Percentiles rank a stretch among this genome's conserved stretches.
Conservation (phyloP, 92 coral and sea anemone genomes). For the Epizoanthus illoricatus region DNA sequence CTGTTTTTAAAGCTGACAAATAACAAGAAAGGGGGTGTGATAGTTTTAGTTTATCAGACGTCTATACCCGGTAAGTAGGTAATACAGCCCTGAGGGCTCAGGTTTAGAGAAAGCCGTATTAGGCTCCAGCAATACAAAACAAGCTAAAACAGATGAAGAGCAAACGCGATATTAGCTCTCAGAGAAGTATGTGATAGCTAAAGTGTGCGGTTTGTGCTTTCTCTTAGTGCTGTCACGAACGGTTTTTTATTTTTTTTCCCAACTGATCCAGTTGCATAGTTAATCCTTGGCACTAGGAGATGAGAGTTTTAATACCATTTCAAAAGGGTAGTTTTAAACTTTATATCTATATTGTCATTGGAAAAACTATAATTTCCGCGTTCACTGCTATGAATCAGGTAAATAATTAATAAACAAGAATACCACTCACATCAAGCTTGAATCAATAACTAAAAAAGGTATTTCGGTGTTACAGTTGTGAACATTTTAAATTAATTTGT, state of each 20-base stretch:
- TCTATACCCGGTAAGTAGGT: background rate
- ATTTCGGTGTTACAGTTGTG: no score
- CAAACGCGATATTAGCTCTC: background rate
- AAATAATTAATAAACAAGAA: no score
- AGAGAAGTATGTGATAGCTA: background rate
- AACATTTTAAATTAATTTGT: no score
- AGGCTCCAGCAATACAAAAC: slow-evolving; percentile 1
- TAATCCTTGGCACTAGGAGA: no score
- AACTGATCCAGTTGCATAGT: no score
- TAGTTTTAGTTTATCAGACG: background rate
- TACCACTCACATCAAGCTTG: no score
- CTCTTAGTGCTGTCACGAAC: background rate
- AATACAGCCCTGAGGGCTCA: background rate
- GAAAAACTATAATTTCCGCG: no score
- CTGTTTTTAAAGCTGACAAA: background rate
- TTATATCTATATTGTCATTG: no score
- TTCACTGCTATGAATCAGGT: no score
- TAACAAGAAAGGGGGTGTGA: background rate
- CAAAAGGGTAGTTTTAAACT: no score
- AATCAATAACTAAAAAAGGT: no score
- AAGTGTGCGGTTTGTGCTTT: background rate
- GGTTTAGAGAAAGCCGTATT: background rate
- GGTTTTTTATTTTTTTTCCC: background rate
- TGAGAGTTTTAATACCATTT: no score
- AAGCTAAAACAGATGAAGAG: background rate